Base-by-base conservation (phyloP, 2,888 invertebrate species). In the Apoda limacodes region DNA sequence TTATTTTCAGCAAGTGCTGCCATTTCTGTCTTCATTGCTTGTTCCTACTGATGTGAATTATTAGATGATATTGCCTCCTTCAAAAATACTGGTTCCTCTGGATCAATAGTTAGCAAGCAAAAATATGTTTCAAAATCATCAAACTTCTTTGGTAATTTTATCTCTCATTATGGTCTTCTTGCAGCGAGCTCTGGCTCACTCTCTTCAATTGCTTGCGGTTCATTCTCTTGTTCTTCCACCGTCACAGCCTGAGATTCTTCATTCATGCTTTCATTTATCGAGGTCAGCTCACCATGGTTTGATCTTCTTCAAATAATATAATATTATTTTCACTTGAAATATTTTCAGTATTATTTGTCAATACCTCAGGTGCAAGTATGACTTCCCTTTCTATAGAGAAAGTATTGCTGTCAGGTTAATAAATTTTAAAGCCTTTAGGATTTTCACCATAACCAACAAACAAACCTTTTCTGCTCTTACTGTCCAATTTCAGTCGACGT, bases 371-470 rank as follows among this genome's bases (percentile, higher is more conserved):
- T 2, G 24, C 11, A 9, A 35, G 28, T 14, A 31, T 28, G 9
- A 31, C 19, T 13, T 31, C 31, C 25, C 35, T 24, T n/a, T 35
- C 19, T 2, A 25, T 17, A 3, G 12, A 13, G 17, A 35, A 12
- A 14, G n/a, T 22, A 11, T 31, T 31, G 6, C 25, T 24, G 5
- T 28, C 2, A 12, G 21, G 15, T 13, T 22, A 28, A 19, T 21
- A 31, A 3, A 35, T 27, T 11, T 21, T 27, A 9, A 14, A 28
- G 3, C 31, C 35, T 17, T 35, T 35, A 4, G 22, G 22, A 5
- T 24, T 28, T 23, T 35, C 31, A 9, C 35, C 22, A 22, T 31
- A 35, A 7, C 32, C 28, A 9, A 32, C 28, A 24, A 31, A 28
- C 3, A 13, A 25, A 5, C 35, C 35, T 7, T 17, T 28, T 22